phyloP scores from a whole-genome alignment of 1,140 invertebrate genomes.

The Chionoecetes opilio region DNA sequence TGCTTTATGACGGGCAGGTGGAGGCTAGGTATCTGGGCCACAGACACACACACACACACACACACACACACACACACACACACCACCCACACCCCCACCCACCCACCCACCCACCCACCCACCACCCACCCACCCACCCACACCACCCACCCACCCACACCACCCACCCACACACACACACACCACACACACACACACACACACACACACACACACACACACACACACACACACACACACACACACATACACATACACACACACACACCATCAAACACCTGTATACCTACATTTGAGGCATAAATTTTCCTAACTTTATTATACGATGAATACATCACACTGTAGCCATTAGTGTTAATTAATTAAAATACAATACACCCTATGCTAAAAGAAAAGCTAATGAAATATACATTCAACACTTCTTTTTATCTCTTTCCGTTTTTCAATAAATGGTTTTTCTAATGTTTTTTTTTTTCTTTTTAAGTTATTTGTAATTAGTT shows the following conservation, averaged over 20 bases:
- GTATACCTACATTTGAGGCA: not conserved
- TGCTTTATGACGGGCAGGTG: no score
- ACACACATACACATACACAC: slow-evolving; percentile 6
- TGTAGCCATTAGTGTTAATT: not conserved
- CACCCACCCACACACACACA: not conserved
- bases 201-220: not conserved
- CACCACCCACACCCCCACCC: no score
- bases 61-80: no score
- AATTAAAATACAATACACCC: not conserved
- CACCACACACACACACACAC: no score
- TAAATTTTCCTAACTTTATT: no score
- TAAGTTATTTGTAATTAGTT: not conserved
- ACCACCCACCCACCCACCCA: no score
- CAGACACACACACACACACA: no score
- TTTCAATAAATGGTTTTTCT: not conserved
- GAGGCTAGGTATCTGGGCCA: no score
- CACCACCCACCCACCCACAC: not conserved
- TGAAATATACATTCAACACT: slow-evolving; percentile 6
- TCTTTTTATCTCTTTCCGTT: not conserved
- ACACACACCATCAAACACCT: not conserved
- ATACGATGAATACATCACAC: not conserved
- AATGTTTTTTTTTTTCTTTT: not conserved
- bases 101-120: no score
- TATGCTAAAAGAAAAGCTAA: not conserved
- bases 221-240: not conserved